Percentiles rank a stretch among this genome's conserved stretches.
Conservation (phyloP, 2,888 invertebrate species). For the Yponomeuta plumbellus region DNA sequence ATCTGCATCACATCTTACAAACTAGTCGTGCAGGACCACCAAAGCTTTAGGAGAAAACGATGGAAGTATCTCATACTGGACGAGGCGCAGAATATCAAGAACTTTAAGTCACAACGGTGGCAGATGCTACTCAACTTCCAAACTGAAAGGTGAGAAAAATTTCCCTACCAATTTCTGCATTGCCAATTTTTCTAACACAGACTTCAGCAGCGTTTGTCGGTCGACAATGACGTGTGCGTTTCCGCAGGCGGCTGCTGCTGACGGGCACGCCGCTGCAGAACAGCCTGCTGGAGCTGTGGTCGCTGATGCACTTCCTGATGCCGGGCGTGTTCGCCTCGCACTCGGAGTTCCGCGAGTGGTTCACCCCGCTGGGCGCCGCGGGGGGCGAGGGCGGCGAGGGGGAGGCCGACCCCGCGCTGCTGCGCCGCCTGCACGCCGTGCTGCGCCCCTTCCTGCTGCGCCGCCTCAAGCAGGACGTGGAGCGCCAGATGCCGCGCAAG, state of each 20-base stretch:
- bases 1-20: constrained; percentile 99
- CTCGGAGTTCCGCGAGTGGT: constrained; percentile 98
- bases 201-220: background rate
- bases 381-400: constrained; percentile 43
- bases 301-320: constrained; percentile 98
- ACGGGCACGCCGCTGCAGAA: constrained; percentile 98
- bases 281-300: constrained; percentile 97
- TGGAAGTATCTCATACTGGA: constrained; percentile 99
- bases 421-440: constrained; percentile 78
- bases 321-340: constrained; percentile 97
- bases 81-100: constrained; percentile 99
- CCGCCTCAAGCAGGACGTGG: constrained; percentile 95
- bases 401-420: constrained; percentile 15
- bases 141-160: constrained; percentile 83
- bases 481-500: constrained; percentile 96
- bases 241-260: constrained; percentile 85
- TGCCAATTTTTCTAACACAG: background rate
- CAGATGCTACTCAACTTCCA: constrained; percentile 96
- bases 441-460: constrained; percentile 95
- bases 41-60: constrained; percentile 96
- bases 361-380: constrained; percentile 91
- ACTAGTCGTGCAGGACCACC: constrained; percentile 98
- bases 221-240: background rate
- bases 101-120: constrained; percentile 99
- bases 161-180: background rate